Evolutionary conservation across 2,113 vertebrate genomes (phyloP), one percentile per base, ranked within the genome.

Genomic region (Cheilinus undulatus): DNA sequence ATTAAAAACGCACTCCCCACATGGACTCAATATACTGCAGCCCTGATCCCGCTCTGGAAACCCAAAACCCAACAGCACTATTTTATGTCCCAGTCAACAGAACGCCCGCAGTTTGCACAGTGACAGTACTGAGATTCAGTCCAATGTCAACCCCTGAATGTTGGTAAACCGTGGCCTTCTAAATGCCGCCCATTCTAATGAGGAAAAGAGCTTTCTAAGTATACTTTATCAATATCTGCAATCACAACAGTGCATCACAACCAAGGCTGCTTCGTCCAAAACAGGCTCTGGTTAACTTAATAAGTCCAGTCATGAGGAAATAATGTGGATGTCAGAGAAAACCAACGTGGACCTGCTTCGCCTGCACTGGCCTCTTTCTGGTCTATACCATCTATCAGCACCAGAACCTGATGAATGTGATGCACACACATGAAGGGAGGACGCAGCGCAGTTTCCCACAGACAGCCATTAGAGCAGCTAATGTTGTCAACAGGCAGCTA

Each of bases 21-120:
- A 94, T 94, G 93, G 92, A 93, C 90, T 92, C 92, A 93, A 94
- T 94, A 94, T 93, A 93, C 93, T 93, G 80, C 82, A 89, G 88
- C 78, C 85, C 91, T 89, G 92, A 89, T 93, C 90, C 89, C 61
- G 81, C 86, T 88, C 88, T 93, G 86, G 89, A 93, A 93, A 93
- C 90, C 91, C 86, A 92, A 92, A 92, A 93, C 91, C 92, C 86
- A 89, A 91, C 89, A 90, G 90, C 89, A 88, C 93, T 93, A 92
- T 92, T 93, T 93, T 93, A 90, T 88, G 85, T 89, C 89, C 79
- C 79, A 89, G 91, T 94, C 91, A 92, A 94, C 92, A 94, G 82
- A 92, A 90, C 84, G 78, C 82, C 83, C 62, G 73, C 88, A 89
- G 89, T 93, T 91, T 89, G 88, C 86, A 86, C 82, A 84, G 89